Evolutionary conservation across 1,140 invertebrate genomes (phyloP), one percentile per base, ranked within the genome.

Genomic region (Aphis gossypii): DNA sequence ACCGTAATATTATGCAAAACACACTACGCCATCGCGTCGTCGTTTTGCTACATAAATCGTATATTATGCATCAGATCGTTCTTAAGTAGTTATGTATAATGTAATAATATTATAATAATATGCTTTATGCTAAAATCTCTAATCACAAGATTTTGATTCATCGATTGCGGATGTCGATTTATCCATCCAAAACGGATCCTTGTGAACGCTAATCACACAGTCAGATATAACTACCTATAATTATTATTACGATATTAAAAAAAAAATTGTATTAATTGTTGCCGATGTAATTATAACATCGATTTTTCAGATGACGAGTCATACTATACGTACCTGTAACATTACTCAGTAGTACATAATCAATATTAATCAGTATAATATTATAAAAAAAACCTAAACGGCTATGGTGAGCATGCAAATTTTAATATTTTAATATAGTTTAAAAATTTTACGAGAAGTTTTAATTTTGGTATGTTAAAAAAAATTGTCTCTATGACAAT

Each of bases 1-100:
- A 68, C 60, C 60, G 30, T 76, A 76, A 76, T 76, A 76, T 76
- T 76, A 76, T 76, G 60, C 60, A 76, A 76, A 76, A 76, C 60
- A 14, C 60, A 14, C 60, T 76, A 76, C 60, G 60, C 60, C 60
- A 76, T n/a, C 60, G 60, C 60, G 30, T 68, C n/a, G 60, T 76
- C 56, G 8, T 25, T 68, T 76, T n/a, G 11, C 60, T n/a, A 2
- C n/a, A n/a, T 68, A 76, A 76, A n/a, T 76, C 30, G 30, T 2
- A 76, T n/a, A 76, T 76, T 76, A 60, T 76, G n/a, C 60, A n/a
- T 35, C n/a, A 76, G 60, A 76, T n/a, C 30, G 14, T 76, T 76
- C 14, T 76, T 76, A n/a, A n/a, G 5, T 76, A 76, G 21, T 76
- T 76, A n/a, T 76, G n/a, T 20, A 76, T 76, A 76, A 68, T 68